phyloP scores from a whole-genome alignment of 2,888 invertebrate species.

The Temnothorax unifasciatus region DNA sequence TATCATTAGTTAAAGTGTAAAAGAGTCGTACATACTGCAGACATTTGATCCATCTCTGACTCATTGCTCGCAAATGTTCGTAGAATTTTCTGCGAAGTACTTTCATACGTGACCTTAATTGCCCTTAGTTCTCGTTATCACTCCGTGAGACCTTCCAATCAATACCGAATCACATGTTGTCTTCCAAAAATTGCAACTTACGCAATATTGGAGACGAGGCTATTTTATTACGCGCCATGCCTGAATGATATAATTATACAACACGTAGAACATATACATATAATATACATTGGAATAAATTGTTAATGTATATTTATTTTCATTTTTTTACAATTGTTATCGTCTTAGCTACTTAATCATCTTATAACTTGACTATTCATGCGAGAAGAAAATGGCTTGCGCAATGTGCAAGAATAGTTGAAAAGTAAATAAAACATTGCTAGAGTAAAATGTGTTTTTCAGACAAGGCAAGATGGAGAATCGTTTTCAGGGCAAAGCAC shows the following conservation, averaged over 20 bases:
- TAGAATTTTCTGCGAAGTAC: conserved; percentile 37
- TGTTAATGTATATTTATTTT: background rate
- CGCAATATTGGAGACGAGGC: background rate
- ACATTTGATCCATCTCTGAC: background rate
- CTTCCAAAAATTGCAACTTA: background rate
- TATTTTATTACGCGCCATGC: background rate
- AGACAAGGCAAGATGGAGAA: conserved; percentile 81
- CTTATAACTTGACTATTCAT: background rate
- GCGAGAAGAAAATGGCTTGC: background rate
- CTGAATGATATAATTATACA: background rate
- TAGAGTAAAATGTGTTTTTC: conserved; percentile 49
- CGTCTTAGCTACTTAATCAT: background rate
- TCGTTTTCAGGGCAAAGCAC: conserved; percentile 77
- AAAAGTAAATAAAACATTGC: background rate
- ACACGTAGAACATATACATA: background rate
- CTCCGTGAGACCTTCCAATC: background rate
- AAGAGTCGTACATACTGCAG: background rate
- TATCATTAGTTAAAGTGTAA: conserved; percentile 23
- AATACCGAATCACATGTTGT: conserved; percentile 6
- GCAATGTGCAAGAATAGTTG: background rate
- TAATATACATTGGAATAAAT: background rate
- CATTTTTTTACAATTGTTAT: background rate
- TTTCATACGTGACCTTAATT: conserved; percentile 11
- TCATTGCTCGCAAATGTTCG: conserved; percentile 14
- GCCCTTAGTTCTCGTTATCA: conserved; percentile 16